Percentiles rank a stretch among this genome's conserved stretches.
Conservation (phyloP, 2,888 invertebrate species). For the Malachius bipustulatus region DNA sequence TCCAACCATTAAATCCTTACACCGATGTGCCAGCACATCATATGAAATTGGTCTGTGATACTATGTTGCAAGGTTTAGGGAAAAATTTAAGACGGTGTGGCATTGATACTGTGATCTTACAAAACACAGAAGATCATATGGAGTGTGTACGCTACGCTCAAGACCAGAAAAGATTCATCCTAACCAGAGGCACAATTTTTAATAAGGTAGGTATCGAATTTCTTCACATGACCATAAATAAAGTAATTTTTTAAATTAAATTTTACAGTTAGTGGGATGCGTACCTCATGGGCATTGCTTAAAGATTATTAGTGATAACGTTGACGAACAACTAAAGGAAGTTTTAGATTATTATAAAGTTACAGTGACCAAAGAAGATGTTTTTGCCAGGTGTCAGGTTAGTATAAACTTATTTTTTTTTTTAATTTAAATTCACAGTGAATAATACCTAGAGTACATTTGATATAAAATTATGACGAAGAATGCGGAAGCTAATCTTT, state of each 20-base stretch:
- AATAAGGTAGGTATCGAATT: slow-evolving; percentile 39
- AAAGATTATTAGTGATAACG: slow-evolving; percentile 42
- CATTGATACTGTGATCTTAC: slow-evolving; percentile 45
- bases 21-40: slow-evolving; percentile 24
- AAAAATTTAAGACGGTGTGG: slow-evolving; percentile 52
- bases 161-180: slow-evolving; percentile 42
- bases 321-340: slow-evolving; percentile 53
- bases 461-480: no score
- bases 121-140: slow-evolving; percentile 40
- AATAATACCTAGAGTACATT: no score
- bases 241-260: background rate
- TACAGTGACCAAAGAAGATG: slow-evolving; percentile 47
- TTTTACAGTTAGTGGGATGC: slow-evolving; percentile 34
- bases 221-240: slow-evolving; percentile 1
- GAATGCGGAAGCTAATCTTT: no score
- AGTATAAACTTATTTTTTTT: no score
- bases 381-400: slow-evolving; percentile 63
- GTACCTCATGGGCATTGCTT: slow-evolving; percentile 48
- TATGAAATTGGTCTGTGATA: slow-evolving; percentile 46
- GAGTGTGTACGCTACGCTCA: slow-evolving; percentile 41
- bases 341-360: slow-evolving; percentile 56
- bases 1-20: slow-evolving; percentile 30
- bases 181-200: slow-evolving; percentile 42
- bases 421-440: no score
- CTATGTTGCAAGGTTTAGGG: slow-evolving; percentile 46